Base-by-base conservation (phyloP, 35 echinoderm and acorn worm species). In the Ophioderma brevispina region DNA sequence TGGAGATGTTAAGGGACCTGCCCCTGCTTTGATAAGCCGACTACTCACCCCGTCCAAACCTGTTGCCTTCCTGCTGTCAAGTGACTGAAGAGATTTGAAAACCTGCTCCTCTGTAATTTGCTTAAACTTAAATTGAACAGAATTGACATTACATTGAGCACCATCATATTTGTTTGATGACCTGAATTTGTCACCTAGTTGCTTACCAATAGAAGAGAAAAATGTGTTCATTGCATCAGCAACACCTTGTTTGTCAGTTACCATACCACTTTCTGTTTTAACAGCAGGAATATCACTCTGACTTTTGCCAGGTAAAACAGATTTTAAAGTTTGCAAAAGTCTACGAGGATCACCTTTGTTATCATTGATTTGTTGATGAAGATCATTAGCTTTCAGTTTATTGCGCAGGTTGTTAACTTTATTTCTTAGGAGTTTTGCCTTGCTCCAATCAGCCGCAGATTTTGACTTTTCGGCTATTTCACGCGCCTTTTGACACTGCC, bases 31-130 rank as follows among this genome's bases (percentile, higher is more conserved):
- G 33, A 85, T 32, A 31, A 85, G 32, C 30, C 50, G 41, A 55
- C 23, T 23, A 59, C 41, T 55, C 23, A 80, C 42, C 36, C 35
- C 36, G 64, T 89, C 77, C 31, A 89, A n/a, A 0, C 87, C 78
- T 14, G 87, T 89, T 1, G 87, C 78, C 21, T 87, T 87, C 25
- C 39, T 77, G 19, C 30, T 32, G 77, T 70, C 59, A 15, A 70
- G 23, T 13, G 15, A 15, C 23, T 70, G 15, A 25, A 70, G 28
- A 18, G 15, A 30, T 30, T 70, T 70, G 4, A 70, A 70, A 70
- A 70, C 59, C 59, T 70, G 15, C 1, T 70, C 28, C 5, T 25
- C 23, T 25, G 59, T 70, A 30, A 70, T 30, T 25, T 70, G 10
- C 10, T 3, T 4, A 70, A 70, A 70, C n/a, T 70, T 18, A 4